Base-by-base conservation (phyloP, 1,140 invertebrate species). In the Hydropsyche tenuis region DNA sequence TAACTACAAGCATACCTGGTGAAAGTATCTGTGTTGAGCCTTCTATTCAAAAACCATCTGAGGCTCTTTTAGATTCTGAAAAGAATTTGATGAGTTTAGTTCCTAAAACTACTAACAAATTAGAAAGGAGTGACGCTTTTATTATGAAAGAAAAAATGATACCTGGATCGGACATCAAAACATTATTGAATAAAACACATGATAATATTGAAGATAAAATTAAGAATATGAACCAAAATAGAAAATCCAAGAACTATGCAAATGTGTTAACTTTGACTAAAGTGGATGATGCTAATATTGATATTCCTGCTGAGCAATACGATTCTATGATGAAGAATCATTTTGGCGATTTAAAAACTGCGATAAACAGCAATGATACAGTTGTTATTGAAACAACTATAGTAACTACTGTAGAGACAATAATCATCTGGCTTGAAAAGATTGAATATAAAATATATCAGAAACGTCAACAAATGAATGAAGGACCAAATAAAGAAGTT, bases 341-440 rank as follows among this genome's bases (percentile, higher is more conserved):
- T 78, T 80, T 94, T 16, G 80, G 85, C 25, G 82, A 86, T 22
- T 80, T 94, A n/a, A 87, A 87, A 77, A 81, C 84, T 72, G 91
- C 92, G 22, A 82, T 92, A 1, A 81, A 88, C 60, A 86, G 83
- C 27, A 86, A 89, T n/a, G 88, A 95, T 80, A 82, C 83, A 6
- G 80, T 84, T 0, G 78, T 88, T 1, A 87, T 91, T 48, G 90
- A 93, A 81, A 89, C 88, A 78, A 90, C 87, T 53, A 85, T 93
- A 5, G 88, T 93, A 9, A 89, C 89, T 16, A 89, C 93, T 1
- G 89, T 94, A 25, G 90, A 94, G 81, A 92, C 89, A 0, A 90
- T 95, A 5, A 92, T 91, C 0, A 90, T 88, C 20, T 94, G 92
- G 92, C 80, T 95, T 43, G 92, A 94, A 83, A 93, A 89, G 22